These are phyloP conservation scores for Idaea aversata DNA, from an alignment of 2,888 invertebrate genomes.

Conservation along the genomic window DNA sequence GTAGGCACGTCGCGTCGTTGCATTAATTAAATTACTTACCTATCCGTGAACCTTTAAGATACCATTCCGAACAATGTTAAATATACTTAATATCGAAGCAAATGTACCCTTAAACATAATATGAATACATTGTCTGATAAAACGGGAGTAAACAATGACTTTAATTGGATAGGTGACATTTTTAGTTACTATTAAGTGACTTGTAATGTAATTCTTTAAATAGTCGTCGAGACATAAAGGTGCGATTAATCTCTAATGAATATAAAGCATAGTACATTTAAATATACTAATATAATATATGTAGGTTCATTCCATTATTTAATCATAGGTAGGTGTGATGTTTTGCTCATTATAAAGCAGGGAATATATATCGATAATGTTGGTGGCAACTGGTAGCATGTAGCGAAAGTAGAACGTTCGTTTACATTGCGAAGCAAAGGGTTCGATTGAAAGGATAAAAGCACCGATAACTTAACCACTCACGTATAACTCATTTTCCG, in stretches of 20 bases:
- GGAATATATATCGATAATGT: slow-evolving; percentile 16
- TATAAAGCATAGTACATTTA: slow-evolving; percentile 3
- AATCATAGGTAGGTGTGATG: background rate
- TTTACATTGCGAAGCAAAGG: slow-evolving; percentile 45
- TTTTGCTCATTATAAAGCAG: slow-evolving; percentile 21
- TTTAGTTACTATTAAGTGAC: background rate
- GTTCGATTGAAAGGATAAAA: slow-evolving; percentile 45
- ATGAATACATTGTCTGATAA: background rate
- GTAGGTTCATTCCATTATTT: slow-evolving; percentile 2
- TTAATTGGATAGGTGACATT: background rate
- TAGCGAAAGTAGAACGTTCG: slow-evolving; percentile 43
- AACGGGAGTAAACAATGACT: background rate
- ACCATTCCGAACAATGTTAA: background rate
- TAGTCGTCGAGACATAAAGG: background rate
- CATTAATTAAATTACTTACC: background rate
- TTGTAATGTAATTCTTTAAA: background rate
- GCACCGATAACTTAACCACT: slow-evolving; percentile 61
- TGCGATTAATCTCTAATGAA: background rate
- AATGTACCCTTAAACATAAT: background rate
- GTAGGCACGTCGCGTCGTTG: background rate
- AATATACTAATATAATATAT: slow-evolving; percentile 1
- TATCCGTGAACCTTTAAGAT: background rate
- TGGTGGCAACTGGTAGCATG: slow-evolving; percentile 31
- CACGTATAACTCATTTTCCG: slow-evolving; percentile 79
- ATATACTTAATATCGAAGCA: background rate